Evolutionary conservation across 2,797 vertebrate genomes (phyloP).

Genomic region (Eulemur mongoz): DNA sequence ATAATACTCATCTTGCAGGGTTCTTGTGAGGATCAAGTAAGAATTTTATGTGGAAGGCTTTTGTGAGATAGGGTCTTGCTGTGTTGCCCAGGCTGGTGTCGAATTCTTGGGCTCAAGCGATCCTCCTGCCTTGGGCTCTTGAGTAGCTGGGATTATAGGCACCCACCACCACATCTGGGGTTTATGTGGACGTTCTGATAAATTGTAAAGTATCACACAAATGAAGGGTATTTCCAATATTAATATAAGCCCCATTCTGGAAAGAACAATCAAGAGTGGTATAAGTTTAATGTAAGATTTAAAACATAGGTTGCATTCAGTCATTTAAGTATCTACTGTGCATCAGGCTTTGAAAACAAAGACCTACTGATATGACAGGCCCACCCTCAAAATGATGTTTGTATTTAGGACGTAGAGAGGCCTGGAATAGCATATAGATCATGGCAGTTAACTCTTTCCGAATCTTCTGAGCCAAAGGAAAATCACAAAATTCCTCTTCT

Average conservation of each 20-base stretch:
- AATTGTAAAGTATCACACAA: not conserved
- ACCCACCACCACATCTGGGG: not conserved
- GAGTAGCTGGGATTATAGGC: not conserved
- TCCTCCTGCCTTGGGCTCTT: not conserved
- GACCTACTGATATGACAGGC: not conserved
- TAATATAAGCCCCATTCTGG: not conserved
- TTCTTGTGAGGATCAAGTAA: not conserved
- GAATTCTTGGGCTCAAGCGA: not conserved
- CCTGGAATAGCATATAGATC: not conserved
- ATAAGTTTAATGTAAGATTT: not conserved
- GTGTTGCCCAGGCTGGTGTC: not conserved
- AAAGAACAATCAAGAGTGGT: not conserved
- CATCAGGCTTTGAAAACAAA: slow-evolving; percentile 33
- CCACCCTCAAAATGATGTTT: not conserved
- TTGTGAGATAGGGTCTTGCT: not conserved
- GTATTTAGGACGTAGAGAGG: not conserved
- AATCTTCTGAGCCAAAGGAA: not conserved
- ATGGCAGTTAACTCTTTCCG: not conserved
- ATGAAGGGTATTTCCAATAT: not conserved
- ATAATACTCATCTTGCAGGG: not conserved
- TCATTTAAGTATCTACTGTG: not conserved
- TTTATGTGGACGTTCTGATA: not conserved
- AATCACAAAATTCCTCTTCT: not conserved
- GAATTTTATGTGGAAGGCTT: not conserved
- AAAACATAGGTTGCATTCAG: not conserved